Conservation (phyloP, 2,888 invertebrate species). For the Plebejus melissa region DNA sequence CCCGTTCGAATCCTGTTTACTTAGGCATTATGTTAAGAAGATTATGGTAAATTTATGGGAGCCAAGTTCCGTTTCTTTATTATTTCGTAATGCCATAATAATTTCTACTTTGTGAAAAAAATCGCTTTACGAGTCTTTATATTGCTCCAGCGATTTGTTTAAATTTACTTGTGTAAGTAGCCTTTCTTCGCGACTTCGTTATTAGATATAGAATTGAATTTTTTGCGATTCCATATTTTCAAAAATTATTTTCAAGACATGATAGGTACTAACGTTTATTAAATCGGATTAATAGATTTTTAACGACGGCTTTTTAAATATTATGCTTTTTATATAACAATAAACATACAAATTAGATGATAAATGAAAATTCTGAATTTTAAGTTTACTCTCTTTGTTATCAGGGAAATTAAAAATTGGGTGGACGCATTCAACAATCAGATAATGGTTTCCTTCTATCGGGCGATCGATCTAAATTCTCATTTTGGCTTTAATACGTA, state of each 20-base stretch:
- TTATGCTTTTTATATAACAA: too few species aligned
- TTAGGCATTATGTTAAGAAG: conserved; percentile 64
- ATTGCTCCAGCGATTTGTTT: conserved; percentile 26
- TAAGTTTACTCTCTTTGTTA: background rate
- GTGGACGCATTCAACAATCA: background rate
- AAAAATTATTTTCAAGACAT: too few species aligned
- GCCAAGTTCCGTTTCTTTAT: conserved; percentile 53
- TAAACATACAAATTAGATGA: background rate
- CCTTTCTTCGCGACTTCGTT: background rate
- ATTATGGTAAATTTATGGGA: conserved; percentile 65
- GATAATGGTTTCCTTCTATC: conserved; percentile 9
- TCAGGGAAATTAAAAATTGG: conserved; percentile 1
- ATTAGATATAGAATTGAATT: background rate
- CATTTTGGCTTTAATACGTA: conserved; percentile 36
- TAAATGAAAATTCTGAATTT: background rate
- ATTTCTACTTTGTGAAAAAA: conserved; percentile 41
- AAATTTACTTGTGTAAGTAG: conserved; percentile 7
- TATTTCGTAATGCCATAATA: conserved; percentile 51
- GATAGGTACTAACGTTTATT: too few species aligned
- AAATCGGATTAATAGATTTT: too few species aligned
- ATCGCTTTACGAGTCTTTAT: conserved; percentile 29
- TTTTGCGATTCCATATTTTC: background rate
- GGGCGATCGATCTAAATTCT: conserved; percentile 31
- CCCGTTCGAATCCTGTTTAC: conserved; percentile 58
- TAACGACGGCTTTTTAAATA: too few species aligned